Conservation (phyloP, 2,888 invertebrate genomes). For the Sthenelais limicola region DNA sequence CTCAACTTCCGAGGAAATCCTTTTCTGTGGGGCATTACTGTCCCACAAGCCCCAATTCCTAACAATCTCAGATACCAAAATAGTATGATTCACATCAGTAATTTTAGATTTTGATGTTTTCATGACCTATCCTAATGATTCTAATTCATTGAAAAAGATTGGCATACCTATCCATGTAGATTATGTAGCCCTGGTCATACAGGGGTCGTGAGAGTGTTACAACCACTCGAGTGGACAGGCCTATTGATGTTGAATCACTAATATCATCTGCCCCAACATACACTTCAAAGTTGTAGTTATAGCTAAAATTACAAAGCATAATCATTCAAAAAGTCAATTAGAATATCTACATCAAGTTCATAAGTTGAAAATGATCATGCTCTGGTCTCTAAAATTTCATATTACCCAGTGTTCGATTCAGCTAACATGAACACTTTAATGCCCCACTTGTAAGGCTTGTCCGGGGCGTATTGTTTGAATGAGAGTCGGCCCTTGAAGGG, state of each 20-base stretch:
- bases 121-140: no score
- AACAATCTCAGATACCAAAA: no score
- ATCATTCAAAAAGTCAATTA: no score
- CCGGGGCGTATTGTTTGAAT: not conserved
- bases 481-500: not conserved
- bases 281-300: not conserved
- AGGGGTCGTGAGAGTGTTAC: not conserved
- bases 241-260: not conserved
- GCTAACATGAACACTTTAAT: not conserved
- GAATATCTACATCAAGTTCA: no score
- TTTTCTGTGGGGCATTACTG: no score
- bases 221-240: not conserved
- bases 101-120: no score
- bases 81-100: no score
- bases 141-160: not conserved
- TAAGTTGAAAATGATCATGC: no score
- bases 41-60: no score
- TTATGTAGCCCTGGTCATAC: not conserved
- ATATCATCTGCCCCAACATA: not conserved
- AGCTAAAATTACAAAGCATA: not conserved
- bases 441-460: not conserved
- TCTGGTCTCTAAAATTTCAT: not conserved
- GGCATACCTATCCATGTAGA: not conserved
- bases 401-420: not conserved
- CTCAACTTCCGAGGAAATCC: no score